Conservation (phyloP, 2,888 invertebrate species). For the Phengaris alcon region DNA sequence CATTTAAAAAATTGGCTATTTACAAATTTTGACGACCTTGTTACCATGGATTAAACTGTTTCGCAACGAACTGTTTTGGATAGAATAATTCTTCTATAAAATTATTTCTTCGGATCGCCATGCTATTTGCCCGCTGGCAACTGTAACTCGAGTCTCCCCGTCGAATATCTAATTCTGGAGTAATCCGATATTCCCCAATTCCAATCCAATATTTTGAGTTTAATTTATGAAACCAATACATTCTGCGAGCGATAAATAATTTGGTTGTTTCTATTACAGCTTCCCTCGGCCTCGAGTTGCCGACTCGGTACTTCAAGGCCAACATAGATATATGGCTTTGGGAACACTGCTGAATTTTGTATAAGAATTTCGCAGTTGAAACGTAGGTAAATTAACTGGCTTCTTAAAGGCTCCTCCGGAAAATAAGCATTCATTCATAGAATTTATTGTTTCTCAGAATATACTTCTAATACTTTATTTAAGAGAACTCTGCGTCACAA, state of each 20-base stretch:
- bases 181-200: background rate
- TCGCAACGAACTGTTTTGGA: too few relatives aligned
- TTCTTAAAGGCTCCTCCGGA: background rate
- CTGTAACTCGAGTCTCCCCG: background rate
- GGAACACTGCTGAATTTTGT: background rate
- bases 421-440: background rate
- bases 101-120: background rate
- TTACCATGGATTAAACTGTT: too few relatives aligned
- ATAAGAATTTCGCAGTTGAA: background rate
- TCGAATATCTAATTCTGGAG: background rate
- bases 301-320: constrained; percentile 14
- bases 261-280: constrained; percentile 10
- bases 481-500: background rate
- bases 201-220: background rate
- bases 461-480: background rate
- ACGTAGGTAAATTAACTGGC: background rate
- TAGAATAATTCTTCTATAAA: background rate
- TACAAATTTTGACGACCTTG: too few relatives aligned
- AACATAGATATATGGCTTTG: constrained; percentile 13
- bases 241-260: background rate
- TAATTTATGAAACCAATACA: background rate
- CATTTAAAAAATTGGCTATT: too few relatives aligned
- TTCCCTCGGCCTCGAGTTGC: background rate
- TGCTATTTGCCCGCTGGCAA: background rate
- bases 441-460: constrained; percentile 1